Evolutionary conservation across 2,888 invertebrate species (phyloP).

Genomic region (Megastigmus dorsalis): DNA sequence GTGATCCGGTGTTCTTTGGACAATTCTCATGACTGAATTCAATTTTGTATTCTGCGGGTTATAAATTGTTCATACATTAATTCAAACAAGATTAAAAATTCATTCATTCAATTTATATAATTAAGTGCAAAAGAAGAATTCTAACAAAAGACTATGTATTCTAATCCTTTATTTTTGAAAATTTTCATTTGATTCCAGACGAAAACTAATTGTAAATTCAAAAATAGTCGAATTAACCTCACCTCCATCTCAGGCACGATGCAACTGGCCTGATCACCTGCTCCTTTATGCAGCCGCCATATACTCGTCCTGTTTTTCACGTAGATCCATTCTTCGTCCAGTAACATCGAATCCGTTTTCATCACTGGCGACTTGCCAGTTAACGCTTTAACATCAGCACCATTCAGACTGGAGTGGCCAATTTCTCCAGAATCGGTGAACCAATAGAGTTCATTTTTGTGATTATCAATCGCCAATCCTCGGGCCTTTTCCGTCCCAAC

Average conservation of each 20-base stretch:
- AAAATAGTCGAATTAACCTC: no score
- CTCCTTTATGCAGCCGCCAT: constrained; percentile 13
- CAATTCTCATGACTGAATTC: constrained; percentile 11
- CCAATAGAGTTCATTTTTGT: background rate
- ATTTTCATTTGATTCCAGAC: no score
- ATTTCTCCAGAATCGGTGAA: background rate
- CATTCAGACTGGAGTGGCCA: background rate
- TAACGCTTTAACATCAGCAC: background rate
- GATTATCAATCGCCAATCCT: constrained; percentile 7
- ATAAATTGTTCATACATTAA: no score
- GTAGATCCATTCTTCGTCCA: constrained; percentile 19
- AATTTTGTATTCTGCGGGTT: constrained; percentile 3
- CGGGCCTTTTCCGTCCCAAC: background rate
- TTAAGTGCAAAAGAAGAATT: no score
- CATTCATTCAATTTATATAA: no score
- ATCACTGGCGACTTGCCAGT: background rate
- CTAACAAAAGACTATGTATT: no score
- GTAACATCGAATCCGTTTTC: background rate
- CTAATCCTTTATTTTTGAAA: no score
- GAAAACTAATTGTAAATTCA: no score
- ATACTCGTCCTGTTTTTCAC: constrained; percentile 21
- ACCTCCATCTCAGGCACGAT: constrained; percentile 20
- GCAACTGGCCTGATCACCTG: background rate
- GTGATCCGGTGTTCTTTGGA: background rate
- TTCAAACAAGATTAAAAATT: no score